These are phyloP conservation scores for Chloebia gouldiae DNA, from an alignment of 2,113 vertebrate genomes.

Conservation along the genomic window DNA sequence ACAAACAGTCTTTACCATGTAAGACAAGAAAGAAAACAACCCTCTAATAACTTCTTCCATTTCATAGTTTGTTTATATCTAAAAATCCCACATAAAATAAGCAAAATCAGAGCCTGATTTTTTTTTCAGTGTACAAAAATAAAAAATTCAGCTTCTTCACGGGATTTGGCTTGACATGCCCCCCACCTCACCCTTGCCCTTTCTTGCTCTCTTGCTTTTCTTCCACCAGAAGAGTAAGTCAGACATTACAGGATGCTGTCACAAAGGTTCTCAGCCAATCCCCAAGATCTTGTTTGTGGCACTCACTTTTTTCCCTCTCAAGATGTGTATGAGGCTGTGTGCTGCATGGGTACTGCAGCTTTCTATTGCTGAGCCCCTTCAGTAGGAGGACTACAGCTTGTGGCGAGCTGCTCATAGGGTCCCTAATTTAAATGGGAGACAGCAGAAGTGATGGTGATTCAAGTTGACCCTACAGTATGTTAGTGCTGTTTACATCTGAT, in stretches of 20 bases:
- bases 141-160: background rate
- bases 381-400: background rate
- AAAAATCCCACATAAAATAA: background rate
- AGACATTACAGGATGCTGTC: background rate
- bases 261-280: background rate
- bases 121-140: background rate
- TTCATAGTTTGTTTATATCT: background rate
- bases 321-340: background rate
- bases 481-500: background rate
- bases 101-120: background rate
- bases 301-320: background rate
- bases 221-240: background rate
- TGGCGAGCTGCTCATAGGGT: background rate
- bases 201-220: background rate
- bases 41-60: background rate
- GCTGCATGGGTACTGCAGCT: background rate
- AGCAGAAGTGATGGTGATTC: background rate
- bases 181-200: background rate
- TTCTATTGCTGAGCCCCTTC: background rate
- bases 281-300: background rate
- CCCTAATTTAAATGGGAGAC: background rate
- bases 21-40: background rate
- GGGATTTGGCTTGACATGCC: background rate
- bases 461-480: background rate
- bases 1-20: background rate